phyloP scores from a whole-genome alignment of 2,797 vertebrate genomes.

The Pempheris klunzingeri region DNA sequence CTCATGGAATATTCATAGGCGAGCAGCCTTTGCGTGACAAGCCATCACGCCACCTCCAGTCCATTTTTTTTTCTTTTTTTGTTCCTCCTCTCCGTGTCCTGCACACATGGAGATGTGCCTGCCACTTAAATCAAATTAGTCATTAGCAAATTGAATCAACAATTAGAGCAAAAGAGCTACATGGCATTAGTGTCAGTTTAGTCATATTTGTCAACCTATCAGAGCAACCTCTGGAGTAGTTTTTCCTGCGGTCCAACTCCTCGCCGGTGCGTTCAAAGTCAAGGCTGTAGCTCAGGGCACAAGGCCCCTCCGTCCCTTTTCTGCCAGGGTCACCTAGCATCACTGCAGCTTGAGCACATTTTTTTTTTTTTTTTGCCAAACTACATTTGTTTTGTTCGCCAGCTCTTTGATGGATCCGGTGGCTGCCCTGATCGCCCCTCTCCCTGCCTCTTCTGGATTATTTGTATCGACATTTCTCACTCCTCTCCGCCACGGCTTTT shows the following conservation, averaged over 20 bases:
- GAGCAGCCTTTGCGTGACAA: conserved; percentile 84
- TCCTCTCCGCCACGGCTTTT: conserved; percentile 84
- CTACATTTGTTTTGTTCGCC: conserved; percentile 83
- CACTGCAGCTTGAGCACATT: conserved; percentile 50
- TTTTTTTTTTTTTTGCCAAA: conserved; percentile 67
- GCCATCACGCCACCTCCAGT: conserved; percentile 83
- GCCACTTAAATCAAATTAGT: conserved; percentile 94
- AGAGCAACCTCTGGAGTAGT: conserved; percentile 78
- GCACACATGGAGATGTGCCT: conserved; percentile 84
- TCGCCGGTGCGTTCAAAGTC: conserved; percentile 71
- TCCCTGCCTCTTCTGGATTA: conserved; percentile 84
- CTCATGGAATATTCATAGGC: conserved; percentile 88
- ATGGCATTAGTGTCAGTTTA: conserved; percentile 89
- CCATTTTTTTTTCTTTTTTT: conserved; percentile 54
- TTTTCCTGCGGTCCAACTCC: conserved; percentile 75
- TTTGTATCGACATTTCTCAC: conserved; percentile 88
- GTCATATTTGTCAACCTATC: conserved; percentile 83
- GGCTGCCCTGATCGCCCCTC: conserved; percentile 71
- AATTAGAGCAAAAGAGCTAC: conserved; percentile 90
- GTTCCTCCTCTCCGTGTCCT: conserved; percentile 75
- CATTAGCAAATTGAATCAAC: conserved; percentile 91
- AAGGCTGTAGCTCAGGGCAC: conserved; percentile 80
- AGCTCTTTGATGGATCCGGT: conserved; percentile 84
- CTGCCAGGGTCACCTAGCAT: conserved; percentile 79
- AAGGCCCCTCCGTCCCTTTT: conserved; percentile 60